Evolutionary conservation across 2,113 vertebrate genomes (phyloP), one percentile per base, ranked within the genome.

Genomic region (Chroicocephalus ridibundus): DNA sequence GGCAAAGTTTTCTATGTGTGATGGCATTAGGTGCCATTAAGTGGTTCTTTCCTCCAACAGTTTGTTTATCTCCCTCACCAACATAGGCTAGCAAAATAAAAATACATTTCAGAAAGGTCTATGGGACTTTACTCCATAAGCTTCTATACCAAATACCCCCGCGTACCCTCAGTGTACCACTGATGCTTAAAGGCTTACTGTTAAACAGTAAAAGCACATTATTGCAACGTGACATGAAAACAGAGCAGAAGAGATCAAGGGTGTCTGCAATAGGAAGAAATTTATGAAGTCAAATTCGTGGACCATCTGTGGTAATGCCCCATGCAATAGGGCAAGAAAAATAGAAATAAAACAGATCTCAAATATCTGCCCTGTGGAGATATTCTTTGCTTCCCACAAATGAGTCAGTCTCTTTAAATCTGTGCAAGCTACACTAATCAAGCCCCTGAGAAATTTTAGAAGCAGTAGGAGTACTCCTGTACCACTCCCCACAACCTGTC

Each of bases 381-480:
- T 18, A 47, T 6, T 64, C 22, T 82, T 81, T 84, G 11, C 17
- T 70, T 94, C 29, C 44, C 47, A 69, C 57, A 89, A 75, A 70
- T 14, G n/a, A 6, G 2, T 88, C 49, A 34, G 15, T 25, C 22
- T 81, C n/a, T 91, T 70, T 88, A 88, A 95, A 95, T 26, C 16
- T 40, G 49, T 79, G 75, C 40, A 86, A 93, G 36, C 29, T 57
- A 68, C 57, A 18, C 9, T 79, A 51, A 93, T 85, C 64, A 86
- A 79, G 44, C 5, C 38, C 20, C 57, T 68, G 40, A 79, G 78
- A 94, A 89, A 96, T 84, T 94, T 94, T 89, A 84, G 86, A 78
- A 91, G 61, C 60, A 75, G 76, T 81, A 92, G 74, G 42, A 87
- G 64, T 75, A 21, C 13, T 81, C 36, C 66, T 81, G 27, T 29